A percentile compares a stretch with the other conserved stretches of the same genome.
These are phyloP conservation scores for Gymnarchus niloticus DNA, from an alignment of 2,113 vertebrate genomes.

Conservation along the genomic window DNA sequence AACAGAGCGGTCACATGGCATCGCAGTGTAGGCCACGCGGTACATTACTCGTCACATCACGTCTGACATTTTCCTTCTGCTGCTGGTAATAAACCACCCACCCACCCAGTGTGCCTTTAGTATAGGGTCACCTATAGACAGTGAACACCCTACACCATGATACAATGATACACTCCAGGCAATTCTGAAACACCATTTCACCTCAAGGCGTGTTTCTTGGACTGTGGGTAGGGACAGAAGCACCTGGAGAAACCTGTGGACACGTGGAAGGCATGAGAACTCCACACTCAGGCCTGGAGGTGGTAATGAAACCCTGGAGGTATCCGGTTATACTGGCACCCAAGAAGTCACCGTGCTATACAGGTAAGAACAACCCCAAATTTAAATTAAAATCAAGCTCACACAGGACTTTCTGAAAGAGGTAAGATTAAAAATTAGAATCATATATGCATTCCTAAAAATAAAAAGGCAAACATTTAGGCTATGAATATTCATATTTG, in stretches of 20 bases:
- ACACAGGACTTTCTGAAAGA: neutral
- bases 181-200: neutral
- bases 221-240: neutral
- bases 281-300: neutral
- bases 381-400: neutral
- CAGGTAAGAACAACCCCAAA: neutral
- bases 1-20: no score
- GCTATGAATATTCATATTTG: conserved; percentile 1
- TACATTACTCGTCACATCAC: neutral
- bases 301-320: neutral
- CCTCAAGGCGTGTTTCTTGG: neutral
- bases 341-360: neutral
- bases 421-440: neutral
- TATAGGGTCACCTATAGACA: no score
- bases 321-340: neutral
- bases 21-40: neutral
- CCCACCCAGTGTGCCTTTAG: no score
- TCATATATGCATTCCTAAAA: conserved; percentile 2
- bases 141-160: no score
- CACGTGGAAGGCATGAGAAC: neutral
- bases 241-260: neutral
- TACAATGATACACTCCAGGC: neutral
- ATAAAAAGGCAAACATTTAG: no score
- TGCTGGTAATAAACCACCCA: no score
- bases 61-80: neutral